Percentiles rank a stretch among this genome's conserved stretches.
Evolutionary conservation across 1,140 invertebrate genomes (phyloP).

Genomic region (Ectropis grisescens): DNA sequence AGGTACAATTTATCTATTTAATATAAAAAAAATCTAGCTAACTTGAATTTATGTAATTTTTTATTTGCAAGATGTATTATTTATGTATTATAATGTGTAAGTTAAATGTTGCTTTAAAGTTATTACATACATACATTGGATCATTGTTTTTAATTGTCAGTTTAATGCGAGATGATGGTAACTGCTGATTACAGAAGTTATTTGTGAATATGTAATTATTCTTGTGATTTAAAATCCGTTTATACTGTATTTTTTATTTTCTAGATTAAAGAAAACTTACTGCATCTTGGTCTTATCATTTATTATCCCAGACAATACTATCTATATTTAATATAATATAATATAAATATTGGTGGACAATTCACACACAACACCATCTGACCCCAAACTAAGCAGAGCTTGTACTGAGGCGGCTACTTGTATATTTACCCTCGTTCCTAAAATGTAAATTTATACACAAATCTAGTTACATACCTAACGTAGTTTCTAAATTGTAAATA

Average conservation of each 20-base stretch:
- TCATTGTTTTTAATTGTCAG: conserved; percentile 56
- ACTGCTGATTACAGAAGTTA: conserved; percentile 50
- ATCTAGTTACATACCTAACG: no score
- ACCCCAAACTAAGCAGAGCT: no score
- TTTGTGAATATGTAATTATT: conserved; percentile 71
- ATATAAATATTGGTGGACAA: no score
- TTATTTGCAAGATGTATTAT: conserved; percentile 67
- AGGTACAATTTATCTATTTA: conserved; percentile 61
- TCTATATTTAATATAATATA: no score
- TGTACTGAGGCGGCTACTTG: no score
- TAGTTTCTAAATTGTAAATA: no score
- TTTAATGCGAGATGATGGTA: conserved; percentile 50
- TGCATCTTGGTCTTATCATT: conserved; percentile 28
- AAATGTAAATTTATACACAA: no score
- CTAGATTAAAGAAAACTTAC: conserved; percentile 69
- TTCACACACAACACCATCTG: no score
- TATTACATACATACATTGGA: conserved; percentile 48
- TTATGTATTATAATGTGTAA: conserved; percentile 66
- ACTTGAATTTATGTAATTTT: conserved; percentile 67
- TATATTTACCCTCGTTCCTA: no score
- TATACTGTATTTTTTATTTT: conserved; percentile 69
- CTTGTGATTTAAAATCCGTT: conserved; percentile 68
- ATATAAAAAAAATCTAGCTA: conserved; percentile 44
- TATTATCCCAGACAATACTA: not conserved
- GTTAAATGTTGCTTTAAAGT: conserved; percentile 67